Conservation (phyloP, 2,888 invertebrate genomes). For the Euproctis similis region DNA sequence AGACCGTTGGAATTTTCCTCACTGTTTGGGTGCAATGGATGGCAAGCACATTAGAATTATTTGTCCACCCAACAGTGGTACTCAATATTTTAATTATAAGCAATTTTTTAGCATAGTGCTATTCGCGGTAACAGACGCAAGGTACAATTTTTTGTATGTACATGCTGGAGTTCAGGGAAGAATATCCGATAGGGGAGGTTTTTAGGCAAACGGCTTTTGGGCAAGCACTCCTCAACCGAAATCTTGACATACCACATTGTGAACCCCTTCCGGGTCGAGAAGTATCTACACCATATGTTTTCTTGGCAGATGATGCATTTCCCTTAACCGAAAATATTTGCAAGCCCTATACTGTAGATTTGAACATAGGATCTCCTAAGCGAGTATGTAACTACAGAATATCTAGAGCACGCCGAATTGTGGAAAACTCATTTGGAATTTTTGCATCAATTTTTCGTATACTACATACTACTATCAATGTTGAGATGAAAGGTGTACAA, state of each 20-base stretch:
- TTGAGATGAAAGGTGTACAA: background rate
- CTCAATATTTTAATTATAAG: slow-evolving; percentile 3
- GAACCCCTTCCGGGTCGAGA: slow-evolving; percentile 2
- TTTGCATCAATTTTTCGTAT: slow-evolving; percentile 8
- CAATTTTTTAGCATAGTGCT: slow-evolving; percentile 10
- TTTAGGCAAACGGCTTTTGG: slow-evolving; percentile 1
- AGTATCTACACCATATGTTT: slow-evolving; percentile 5
- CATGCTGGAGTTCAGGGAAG: slow-evolving; percentile 3
- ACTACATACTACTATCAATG: slow-evolving; percentile 4
- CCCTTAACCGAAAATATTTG: background rate
- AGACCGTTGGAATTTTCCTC: slow-evolving; percentile 22
- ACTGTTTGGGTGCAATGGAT: slow-evolving; percentile 20
- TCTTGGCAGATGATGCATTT: slow-evolving; percentile 11
- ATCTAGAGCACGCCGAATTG: slow-evolving; percentile 9
- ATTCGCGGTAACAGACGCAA: slow-evolving; percentile 11
- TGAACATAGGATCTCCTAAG: slow-evolving; percentile 9
- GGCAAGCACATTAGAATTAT: slow-evolving; percentile 18
- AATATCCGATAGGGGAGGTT: slow-evolving; percentile 3
- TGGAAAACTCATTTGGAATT: slow-evolving; percentile 13
- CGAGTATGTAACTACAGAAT: slow-evolving; percentile 12
- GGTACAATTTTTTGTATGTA: slow-evolving; percentile 9
- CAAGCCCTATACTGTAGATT: slow-evolving; percentile 3
- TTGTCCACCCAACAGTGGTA: slow-evolving; percentile 4
- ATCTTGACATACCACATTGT: slow-evolving; percentile 3
- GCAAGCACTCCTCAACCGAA: slow-evolving; percentile 1